These are phyloP conservation scores for Paracentrotus lividus DNA, from an alignment of 53 echinoderm and acorn worm species.

Conservation along the genomic window DNA sequence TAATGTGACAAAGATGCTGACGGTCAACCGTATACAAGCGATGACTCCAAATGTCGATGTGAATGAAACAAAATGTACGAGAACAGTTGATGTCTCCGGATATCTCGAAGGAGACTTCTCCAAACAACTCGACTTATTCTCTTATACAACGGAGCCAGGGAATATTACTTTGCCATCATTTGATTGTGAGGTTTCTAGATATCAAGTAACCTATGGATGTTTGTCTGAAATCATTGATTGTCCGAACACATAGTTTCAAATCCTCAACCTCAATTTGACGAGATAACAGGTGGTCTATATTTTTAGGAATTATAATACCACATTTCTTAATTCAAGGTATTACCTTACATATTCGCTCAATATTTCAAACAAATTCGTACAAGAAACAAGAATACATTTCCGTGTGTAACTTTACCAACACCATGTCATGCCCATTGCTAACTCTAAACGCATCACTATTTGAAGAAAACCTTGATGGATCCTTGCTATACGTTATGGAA, in stretches of 20 bases:
- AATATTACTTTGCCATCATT: background rate
- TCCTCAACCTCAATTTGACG: background rate
- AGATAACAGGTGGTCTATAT: background rate
- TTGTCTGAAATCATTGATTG: background rate
- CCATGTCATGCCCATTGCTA: background rate
- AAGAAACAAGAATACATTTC: background rate
- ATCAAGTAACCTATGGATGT: background rate
- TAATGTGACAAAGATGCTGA: background rate
- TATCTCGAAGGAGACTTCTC: background rate
- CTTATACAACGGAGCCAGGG: background rate
- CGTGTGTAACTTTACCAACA: background rate
- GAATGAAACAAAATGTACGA: constrained; percentile 1
- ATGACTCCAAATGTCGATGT: background rate
- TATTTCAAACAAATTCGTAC: background rate
- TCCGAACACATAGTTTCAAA: background rate
- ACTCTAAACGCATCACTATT: constrained; percentile 49
- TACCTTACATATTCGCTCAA: background rate
- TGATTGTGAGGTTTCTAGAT: background rate
- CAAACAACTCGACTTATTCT: background rate
- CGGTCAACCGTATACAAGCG: background rate
- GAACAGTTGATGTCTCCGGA: background rate
- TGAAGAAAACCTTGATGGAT: constrained; percentile 1
- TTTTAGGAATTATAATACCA: background rate
- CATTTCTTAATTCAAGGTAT: background rate
- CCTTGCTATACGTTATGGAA: background rate